Evolutionary conservation across 2,797 vertebrate genomes (phyloP).

Genomic region (Megalops cyprinoides): DNA sequence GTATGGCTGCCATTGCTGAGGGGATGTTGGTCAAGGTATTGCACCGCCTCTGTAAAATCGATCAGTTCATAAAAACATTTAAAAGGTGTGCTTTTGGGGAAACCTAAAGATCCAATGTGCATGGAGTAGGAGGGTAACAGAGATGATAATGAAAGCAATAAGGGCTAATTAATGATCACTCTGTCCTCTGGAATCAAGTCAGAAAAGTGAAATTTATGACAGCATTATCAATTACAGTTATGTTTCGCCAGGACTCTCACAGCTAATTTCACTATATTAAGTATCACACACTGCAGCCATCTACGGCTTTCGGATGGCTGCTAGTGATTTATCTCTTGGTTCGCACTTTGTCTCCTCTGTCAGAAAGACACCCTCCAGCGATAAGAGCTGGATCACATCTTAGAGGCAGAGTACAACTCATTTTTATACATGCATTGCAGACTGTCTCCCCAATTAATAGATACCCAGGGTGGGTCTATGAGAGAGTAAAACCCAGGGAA

Average conservation of each 20-base stretch:
- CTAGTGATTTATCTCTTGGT: not conserved
- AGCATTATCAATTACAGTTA: not conserved
- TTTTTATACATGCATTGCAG: no score
- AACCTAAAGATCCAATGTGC: not conserved
- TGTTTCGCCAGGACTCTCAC: not conserved
- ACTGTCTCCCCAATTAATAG: not conserved
- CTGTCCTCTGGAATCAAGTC: not conserved
- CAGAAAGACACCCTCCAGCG: not conserved
- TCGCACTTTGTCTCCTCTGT: not conserved
- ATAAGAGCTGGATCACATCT: not conserved
- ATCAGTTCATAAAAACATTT: not conserved
- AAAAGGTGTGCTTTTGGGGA: not conserved
- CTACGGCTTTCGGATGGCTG: not conserved
- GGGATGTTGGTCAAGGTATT: not conserved
- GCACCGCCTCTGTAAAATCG: not conserved
- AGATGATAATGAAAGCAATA: not conserved
- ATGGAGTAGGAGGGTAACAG: not conserved
- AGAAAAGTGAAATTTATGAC: not conserved
- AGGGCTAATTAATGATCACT: not conserved
- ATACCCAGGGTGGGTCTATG: not conserved
- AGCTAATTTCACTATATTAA: not conserved
- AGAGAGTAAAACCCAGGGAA: not conserved
- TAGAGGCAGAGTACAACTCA: not conserved
- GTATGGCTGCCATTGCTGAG: not conserved
- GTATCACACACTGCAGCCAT: not conserved